Conservation (phyloP, 2,797 vertebrate species). For the Gymnodraco acuticeps region DNA sequence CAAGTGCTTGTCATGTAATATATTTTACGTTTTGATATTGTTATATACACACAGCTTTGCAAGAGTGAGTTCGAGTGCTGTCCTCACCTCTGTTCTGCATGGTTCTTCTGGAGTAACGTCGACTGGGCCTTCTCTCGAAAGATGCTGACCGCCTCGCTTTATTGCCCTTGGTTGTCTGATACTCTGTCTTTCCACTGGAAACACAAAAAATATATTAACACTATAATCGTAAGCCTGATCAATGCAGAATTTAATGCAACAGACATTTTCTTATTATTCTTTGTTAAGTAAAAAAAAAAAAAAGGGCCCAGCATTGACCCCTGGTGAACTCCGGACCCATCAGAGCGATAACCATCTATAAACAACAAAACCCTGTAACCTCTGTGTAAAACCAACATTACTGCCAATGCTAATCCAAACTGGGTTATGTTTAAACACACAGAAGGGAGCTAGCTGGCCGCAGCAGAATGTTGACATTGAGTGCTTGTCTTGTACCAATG, state of each 20-base stretch:
- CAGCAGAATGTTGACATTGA: slow-evolving; percentile 44
- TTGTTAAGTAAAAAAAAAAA: slow-evolving; percentile 13
- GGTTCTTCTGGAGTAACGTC: slow-evolving; percentile 95
- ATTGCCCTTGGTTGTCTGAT: slow-evolving; percentile 96
- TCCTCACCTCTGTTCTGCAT: slow-evolving; percentile 90
- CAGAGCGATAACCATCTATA: slow-evolving; percentile 59
- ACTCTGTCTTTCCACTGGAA: slow-evolving; percentile 96
- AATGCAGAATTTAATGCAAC: background rate
- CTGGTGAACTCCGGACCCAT: slow-evolving; percentile 65
- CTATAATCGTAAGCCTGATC: background rate
- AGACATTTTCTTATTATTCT: background rate
- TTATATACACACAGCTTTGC: background rate
- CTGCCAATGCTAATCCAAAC: slow-evolving; percentile 63
- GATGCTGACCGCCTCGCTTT: slow-evolving; percentile 95
- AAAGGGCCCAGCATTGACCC: slow-evolving; percentile 48
- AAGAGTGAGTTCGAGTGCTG: background rate
- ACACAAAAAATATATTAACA: slow-evolving; percentile 27
- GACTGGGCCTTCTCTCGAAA: slow-evolving; percentile 97
- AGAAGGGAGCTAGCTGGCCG: slow-evolving; percentile 33
- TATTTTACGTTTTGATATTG: background rate
- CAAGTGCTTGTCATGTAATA: background rate
- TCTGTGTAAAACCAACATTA: slow-evolving; percentile 71
- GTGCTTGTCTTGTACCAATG: slow-evolving; percentile 30
- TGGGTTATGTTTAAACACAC: slow-evolving; percentile 73
- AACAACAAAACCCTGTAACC: slow-evolving; percentile 76